Percentiles rank a stretch among this genome's conserved stretches.
These are phyloP conservation scores for Mellilla xanthometata DNA, from an alignment of 2,888 invertebrate species.

Conservation along the genomic window DNA sequence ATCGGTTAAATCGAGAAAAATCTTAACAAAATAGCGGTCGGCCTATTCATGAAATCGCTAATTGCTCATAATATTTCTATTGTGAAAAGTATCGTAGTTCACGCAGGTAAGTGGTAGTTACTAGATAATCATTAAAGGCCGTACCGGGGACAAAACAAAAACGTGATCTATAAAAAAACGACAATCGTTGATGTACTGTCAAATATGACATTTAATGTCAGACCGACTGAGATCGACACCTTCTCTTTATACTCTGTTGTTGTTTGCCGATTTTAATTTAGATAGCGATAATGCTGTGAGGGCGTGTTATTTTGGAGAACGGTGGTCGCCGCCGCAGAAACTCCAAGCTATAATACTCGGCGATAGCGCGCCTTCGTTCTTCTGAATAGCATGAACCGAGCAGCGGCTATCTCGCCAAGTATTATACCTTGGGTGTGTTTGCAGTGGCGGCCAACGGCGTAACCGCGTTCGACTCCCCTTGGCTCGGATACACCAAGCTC, in stretches of 20 bases:
- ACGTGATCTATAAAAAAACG: background rate
- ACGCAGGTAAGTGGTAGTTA: conserved; percentile 14
- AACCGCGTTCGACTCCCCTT: conserved; percentile 30
- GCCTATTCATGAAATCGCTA: too few species aligned
- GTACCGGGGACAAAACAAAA: background rate
- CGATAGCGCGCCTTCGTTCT: conserved; percentile 58
- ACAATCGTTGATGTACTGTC: conserved; percentile 4
- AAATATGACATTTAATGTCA: conserved; percentile 1
- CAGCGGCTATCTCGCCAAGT: conserved; percentile 56
- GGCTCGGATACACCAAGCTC: conserved; percentile 36
- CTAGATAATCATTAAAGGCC: background rate
- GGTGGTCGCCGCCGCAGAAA: conserved; percentile 60
- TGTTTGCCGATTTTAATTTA: too few species aligned
- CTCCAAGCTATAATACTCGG: conserved; percentile 72
- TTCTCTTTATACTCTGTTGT: too few species aligned
- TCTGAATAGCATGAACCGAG: conserved; percentile 64
- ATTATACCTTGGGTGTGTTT: conserved; percentile 73
- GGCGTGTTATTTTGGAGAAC: conserved; percentile 72
- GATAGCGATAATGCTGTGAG: conserved; percentile 12
- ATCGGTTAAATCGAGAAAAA: conserved; percentile 2
- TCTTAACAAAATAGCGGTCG: too few species aligned
- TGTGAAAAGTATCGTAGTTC: background rate
- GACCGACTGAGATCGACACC: too few species aligned
- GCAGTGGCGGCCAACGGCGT: conserved; percentile 47
- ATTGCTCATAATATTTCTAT: too few species aligned